Percentiles rank a stretch among this genome's conserved stretches.
phyloP scores from a whole-genome alignment of 2,888 invertebrate species.

The Ophion ellenae region DNA sequence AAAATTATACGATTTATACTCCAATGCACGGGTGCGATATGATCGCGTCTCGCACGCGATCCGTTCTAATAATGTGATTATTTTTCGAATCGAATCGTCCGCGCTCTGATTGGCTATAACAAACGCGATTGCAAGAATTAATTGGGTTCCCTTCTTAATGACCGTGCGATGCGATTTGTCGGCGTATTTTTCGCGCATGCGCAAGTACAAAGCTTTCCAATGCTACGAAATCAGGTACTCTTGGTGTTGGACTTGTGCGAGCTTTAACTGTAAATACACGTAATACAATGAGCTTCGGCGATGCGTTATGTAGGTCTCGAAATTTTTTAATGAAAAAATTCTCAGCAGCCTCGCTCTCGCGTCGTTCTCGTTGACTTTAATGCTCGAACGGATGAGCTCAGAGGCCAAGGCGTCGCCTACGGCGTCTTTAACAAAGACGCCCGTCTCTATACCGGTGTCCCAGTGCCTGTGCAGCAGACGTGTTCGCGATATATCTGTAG shows the following conservation, averaged over 20 bases:
- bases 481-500: slow-evolving; percentile 5
- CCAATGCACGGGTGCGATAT: too few species aligned
- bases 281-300: slow-evolving; percentile 18
- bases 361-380: slow-evolving; percentile 49
- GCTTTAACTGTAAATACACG: slow-evolving; percentile 1
- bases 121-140: not conserved
- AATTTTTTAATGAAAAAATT: slow-evolving; percentile 64
- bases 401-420: slow-evolving; percentile 51
- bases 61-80: too few species aligned
- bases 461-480: slow-evolving; percentile 27
- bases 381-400: slow-evolving; percentile 20
- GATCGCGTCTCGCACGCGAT: too few species aligned
- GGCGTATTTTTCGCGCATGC: slow-evolving; percentile 1
- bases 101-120: not conserved
- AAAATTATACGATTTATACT: too few species aligned
- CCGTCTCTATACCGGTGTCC: slow-evolving; percentile 1
- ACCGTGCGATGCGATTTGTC: not conserved
- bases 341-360: slow-evolving; percentile 26
- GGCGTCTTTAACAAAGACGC: slow-evolving; percentile 59
- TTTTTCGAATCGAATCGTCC: too few species aligned
- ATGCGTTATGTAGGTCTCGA: slow-evolving; percentile 41
- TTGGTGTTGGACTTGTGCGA: not conserved
- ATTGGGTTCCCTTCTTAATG: not conserved
- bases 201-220: not conserved
- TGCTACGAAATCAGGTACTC: not conserved